Evolutionary conservation across 2,797 vertebrate genomes (phyloP), one percentile per base, ranked within the genome.

Genomic region (Macropus fuliginosus): DNA sequence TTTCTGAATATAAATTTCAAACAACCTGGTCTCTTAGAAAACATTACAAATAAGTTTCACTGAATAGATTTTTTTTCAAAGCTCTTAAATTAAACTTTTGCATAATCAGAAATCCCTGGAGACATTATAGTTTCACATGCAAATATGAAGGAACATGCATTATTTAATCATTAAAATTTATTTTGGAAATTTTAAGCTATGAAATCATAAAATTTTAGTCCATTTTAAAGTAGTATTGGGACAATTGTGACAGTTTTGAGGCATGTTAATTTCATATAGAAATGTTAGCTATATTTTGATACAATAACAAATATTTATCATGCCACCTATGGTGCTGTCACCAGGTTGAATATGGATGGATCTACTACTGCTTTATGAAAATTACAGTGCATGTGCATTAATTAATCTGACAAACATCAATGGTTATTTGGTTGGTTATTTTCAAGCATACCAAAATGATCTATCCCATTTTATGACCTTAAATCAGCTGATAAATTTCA

Each of bases 191-290:
- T 96, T 96, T 96, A 98, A 97, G 93, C 89, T 95, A 96, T 94
- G 97, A 96, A 98, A 94, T 16, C 96, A 59, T 96, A 95, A 96
- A 91, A 97, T 97, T 97, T 96, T 96, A 98, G 96, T 96, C 97
- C 97, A 97, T 96, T 98, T 95, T 97, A 98, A 97, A 97, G 93
- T 96, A 98, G 97, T 98, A 92, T 92, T 95, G 95, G 96, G 98
- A 97, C 97, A 98, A 92, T 92, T 95, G 95, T 96, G 98, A 97
- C 97, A 97, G 97, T 98, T 98, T 92, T 98, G 98, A 98, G 98
- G 98, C 98, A 98, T 98, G 98, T 98, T 95, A 98, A 97, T 97
- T 96, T 96, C 96, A 95, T 56, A 94, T 66, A 97, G 98, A 98
- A 98, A 98, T 95, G 96, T 98, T 98, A 87, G 97, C 98, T 98